Evolutionary conservation across 2,888 invertebrate genomes (phyloP).

Genomic region (Hermaeophaga mercurialis): DNA sequence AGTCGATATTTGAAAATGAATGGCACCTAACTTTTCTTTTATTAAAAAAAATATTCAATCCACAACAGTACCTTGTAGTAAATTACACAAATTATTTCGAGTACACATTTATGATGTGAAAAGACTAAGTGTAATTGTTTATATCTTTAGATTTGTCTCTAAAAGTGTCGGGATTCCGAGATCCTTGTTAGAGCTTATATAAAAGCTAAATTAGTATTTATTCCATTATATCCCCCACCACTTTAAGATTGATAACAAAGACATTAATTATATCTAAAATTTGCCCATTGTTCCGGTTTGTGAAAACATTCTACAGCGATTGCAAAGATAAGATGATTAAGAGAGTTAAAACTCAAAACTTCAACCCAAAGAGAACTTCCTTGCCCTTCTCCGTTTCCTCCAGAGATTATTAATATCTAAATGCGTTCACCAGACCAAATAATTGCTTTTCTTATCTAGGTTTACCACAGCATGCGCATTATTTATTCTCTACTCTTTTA

Average conservation of each 20-base stretch:
- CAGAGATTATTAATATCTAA: slow-evolving; percentile 37
- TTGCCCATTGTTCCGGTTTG: not conserved
- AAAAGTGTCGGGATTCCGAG: no score
- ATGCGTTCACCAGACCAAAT: slow-evolving; percentile 40
- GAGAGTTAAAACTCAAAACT: slow-evolving; percentile 28
- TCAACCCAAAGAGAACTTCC: slow-evolving; percentile 7
- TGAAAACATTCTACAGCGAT: not conserved
- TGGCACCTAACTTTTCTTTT: no score
- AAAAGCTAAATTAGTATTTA: no score
- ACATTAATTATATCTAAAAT: not conserved
- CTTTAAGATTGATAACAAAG: not conserved
- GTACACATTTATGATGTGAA: no score
- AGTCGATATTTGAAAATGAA: no score
- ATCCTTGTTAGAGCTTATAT: no score
- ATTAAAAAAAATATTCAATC: no score
- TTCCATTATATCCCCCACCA: no score
- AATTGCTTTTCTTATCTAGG: slow-evolving; percentile 40
- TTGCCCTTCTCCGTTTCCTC: not conserved
- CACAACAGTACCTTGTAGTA: no score
- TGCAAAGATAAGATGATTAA: slow-evolving; percentile 30
- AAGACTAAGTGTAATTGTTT: no score
- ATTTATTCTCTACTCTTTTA: slow-evolving; percentile 24
- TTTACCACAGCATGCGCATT: slow-evolving; percentile 30
- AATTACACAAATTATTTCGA: no score
- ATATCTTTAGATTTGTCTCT: no score